These are phyloP conservation scores for Casuarius casuarius DNA, from an alignment of 2,113 vertebrate species.

Conservation along the genomic window DNA sequence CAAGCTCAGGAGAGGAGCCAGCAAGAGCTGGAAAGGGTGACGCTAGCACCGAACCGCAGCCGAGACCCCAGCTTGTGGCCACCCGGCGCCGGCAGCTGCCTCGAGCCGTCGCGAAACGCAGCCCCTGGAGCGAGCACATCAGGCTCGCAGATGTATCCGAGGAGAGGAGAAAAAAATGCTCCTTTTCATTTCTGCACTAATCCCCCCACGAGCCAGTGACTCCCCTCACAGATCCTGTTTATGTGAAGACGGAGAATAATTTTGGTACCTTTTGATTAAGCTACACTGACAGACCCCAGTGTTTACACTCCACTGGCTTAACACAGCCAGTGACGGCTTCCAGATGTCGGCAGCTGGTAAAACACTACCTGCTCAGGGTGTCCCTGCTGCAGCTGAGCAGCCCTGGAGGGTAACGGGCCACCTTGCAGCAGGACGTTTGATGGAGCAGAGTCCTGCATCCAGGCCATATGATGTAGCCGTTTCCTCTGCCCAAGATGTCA, in stretches of 20 bases:
- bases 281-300: background rate
- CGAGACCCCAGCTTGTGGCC: background rate
- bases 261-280: background rate
- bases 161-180: background rate
- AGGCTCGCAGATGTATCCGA: background rate
- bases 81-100: background rate
- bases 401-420: background rate
- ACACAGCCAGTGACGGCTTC: background rate
- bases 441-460: background rate
- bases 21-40: no score
- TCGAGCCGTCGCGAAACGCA: background rate
- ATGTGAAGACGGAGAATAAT: background rate
- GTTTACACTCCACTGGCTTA: background rate
- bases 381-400: background rate
- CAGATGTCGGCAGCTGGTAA: conserved; percentile 12
- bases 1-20: background rate
- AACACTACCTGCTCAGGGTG: background rate
- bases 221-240: background rate
- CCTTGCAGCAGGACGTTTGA: background rate
- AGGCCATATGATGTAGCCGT: fast-evolving
- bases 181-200: background rate
- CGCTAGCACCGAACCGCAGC: background rate
- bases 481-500: background rate
- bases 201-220: background rate
- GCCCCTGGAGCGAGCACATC: background rate